Percentiles rank a stretch among this genome's conserved stretches.
Evolutionary conservation across 2,797 vertebrate genomes (phyloP).

Genomic region (Macrochelys suwanniensis): DNA sequence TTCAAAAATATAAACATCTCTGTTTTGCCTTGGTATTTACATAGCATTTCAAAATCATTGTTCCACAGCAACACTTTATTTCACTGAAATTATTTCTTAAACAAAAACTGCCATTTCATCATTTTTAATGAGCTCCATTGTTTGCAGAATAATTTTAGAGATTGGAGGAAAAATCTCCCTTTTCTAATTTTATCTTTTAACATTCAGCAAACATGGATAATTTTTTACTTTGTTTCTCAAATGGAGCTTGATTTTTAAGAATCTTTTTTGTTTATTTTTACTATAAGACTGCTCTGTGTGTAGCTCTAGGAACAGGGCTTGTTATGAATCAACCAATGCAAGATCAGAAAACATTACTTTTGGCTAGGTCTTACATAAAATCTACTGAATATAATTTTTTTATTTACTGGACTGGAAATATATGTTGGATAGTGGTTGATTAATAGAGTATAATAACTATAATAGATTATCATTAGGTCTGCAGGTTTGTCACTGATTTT

Average conservation of each 20-base stretch:
- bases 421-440: neutral
- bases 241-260: neutral
- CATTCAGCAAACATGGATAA: neutral
- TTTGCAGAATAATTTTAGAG: slow-evolving; percentile 12
- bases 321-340: neutral
- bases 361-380: neutral
- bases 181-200: neutral
- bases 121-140: neutral
- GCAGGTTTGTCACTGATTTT: neutral
- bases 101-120: neutral
- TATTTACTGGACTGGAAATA: neutral
- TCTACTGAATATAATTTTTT: neutral
- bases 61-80: neutral
- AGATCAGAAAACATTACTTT: neutral
- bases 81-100: neutral
- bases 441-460: neutral
- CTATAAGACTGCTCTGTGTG: neutral
- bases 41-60: neutral
- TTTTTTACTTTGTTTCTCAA: neutral
- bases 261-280: neutral
- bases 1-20: neutral
- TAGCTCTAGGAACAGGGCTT: neutral
- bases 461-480: neutral
- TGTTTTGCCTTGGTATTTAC: neutral
- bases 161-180: neutral